phyloP scores from a whole-genome alignment of 1,140 invertebrate genomes.

The Pogonus chalceus region DNA sequence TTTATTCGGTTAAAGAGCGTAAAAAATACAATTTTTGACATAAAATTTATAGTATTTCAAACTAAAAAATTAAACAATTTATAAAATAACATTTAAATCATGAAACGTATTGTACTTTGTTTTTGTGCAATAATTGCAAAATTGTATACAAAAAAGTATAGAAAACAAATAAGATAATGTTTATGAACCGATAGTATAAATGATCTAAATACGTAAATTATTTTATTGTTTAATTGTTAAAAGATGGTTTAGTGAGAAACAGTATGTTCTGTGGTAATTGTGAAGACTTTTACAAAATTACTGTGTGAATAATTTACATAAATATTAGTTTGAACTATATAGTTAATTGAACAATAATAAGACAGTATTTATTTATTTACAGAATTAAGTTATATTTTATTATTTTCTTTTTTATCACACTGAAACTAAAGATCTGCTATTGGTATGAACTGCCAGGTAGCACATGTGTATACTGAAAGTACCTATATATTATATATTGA shows the following conservation, averaged over 20 bases:
- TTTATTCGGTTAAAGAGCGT: too few relatives aligned
- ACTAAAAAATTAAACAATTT: too few relatives aligned
- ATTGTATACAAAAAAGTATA: background rate
- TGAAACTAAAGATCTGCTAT: slow-evolving; percentile 5
- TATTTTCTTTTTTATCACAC: background rate
- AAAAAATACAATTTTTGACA: too few relatives aligned
- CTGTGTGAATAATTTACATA: slow-evolving; percentile 1
- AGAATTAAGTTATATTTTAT: background rate
- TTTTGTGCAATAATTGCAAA: background rate
- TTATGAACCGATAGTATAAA: background rate
- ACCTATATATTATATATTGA: too few relatives aligned
- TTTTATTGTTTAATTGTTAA: background rate
- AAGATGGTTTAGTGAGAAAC: slow-evolving; percentile 4
- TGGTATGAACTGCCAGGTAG: background rate
- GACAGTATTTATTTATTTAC: slow-evolving; percentile 2
- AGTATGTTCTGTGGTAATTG: background rate
- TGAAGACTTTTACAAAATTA: background rate
- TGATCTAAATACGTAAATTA: background rate
- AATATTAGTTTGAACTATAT: background rate
- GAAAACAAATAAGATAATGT: background rate
- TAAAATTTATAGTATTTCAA: too few relatives aligned
- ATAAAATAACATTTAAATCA: too few relatives aligned
- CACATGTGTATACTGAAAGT: background rate
- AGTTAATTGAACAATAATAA: background rate
- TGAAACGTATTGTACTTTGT: too few relatives aligned